Base-by-base conservation (phyloP, 2,113 vertebrate species). In the Cairina moschata region DNA sequence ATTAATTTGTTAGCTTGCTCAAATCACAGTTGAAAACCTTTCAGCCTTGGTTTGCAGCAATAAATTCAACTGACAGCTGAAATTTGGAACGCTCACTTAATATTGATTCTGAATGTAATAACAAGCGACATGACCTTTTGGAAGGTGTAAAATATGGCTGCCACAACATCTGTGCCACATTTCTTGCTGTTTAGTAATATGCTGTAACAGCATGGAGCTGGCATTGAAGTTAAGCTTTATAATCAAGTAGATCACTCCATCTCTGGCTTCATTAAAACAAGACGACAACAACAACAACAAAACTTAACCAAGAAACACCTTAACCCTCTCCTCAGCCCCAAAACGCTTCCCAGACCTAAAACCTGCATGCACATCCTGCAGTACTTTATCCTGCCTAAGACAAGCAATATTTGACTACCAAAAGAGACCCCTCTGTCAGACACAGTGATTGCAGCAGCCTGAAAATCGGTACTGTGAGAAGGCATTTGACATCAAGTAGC, bases 101-200 rank as follows among this genome's bases (percentile, higher is more conserved):
- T 98, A 98, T 98, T 98, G 98, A 98, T 98, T 98, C 97, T 97
- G 98, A 98, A 98, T 97, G 98, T 98, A 98, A 98, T 98, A 98
- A 98, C 97, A 98, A 98, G 98, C 96, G 98, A 98, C 98, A 97
- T 98, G 98, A 98, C 98, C 98, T 98, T 98, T 98, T 97, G 98
- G 97, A 98, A 97, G 97, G 98, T 98, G 97, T 98, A 98, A 98
- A 98, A 98, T 98, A 98, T 98, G 98, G 97, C 97, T 97, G 97
- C 97, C 98, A 98, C 98, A 98, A 98, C 98, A 98, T 98, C 98
- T 98, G 98, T 98, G 97, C 98, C 98, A 98, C 98, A 97, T 97
- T 98, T 97, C 98, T 98, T 98, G 98, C 98, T 98, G 98, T 98
- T 98, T 98, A 97, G 98, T 98, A 98, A 98, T 98, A 98, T 98